Evolutionary conservation across 2,113 vertebrate genomes (phyloP), one percentile per base, ranked within the genome.

Genomic region (Xenopus laevis): DNA sequence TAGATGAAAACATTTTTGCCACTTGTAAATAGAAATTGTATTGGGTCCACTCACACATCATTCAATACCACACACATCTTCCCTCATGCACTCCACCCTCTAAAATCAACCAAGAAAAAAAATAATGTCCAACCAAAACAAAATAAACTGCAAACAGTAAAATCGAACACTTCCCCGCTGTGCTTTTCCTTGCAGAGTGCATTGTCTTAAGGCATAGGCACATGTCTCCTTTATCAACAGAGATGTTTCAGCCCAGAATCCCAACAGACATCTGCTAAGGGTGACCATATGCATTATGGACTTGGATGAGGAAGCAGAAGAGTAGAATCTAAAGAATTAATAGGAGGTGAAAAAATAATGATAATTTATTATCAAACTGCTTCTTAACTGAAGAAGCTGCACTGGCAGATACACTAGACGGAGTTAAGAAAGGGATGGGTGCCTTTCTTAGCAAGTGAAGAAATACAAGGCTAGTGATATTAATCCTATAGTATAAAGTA

Each of bases 121-220:
- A 68, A 50, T 62, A 61, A 15, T 15, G 52, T 18, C 52, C 11
- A 83, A 89, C 86, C 85, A 47, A 89, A 79, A 88, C 70, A 86
- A 83, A 88, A 88, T 89, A 89, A 88, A 87, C 86, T 88, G 80
- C 91, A 94, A 68, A 76, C 73, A 70, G 67, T 44, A 53, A 76
- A 55, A 77, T 70, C 46, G 17, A 15, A 77, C 53, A 33, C 67
- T 55, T 64, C 46, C 74, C 67, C 74, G 53, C 74, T 98, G 96
- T 99, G 97, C 96, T 98, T 98, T 92, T 98, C 93, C 93, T 95
- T 95, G 95, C 94, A 93, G 83, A 93, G 92, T 95, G 95, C 95
- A 94, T 95, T 87, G 94, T 92, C 92, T 86, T 98, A 98, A 98
- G 96, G 97, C 97, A 98, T 93, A 95, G 96, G 93, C 91, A 93